Conservation (phyloP, 2,797 vertebrate species). For the Chromobotia macracanthus region DNA sequence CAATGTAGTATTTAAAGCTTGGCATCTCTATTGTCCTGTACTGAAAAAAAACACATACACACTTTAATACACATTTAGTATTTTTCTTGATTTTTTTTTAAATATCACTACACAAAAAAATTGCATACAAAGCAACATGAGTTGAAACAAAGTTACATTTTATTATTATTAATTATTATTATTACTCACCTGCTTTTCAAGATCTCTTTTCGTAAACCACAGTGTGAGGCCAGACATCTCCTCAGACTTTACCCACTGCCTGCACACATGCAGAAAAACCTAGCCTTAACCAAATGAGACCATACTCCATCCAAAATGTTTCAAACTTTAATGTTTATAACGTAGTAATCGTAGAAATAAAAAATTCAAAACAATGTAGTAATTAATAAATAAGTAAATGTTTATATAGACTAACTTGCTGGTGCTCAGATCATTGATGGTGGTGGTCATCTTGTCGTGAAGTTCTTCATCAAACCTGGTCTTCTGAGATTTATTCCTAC, state of each 20-base stretch:
- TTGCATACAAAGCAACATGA: background rate
- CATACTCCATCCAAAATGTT: background rate
- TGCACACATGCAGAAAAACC: slow-evolving; percentile 59
- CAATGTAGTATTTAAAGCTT: slow-evolving; percentile 87
- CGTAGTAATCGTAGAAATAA: too few species aligned
- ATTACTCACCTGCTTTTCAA: slow-evolving; percentile 89
- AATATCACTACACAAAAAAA: background rate
- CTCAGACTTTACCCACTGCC: slow-evolving; percentile 89
- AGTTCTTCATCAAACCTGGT: slow-evolving; percentile 91
- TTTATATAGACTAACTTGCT: slow-evolving; percentile 80
- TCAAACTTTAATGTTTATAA: too few species aligned
- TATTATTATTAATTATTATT: background rate
- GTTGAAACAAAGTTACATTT: slow-evolving; percentile 6
- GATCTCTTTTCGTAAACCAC: slow-evolving; percentile 87
- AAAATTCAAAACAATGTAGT: too few species aligned
- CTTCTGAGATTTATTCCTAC: slow-evolving; percentile 90
- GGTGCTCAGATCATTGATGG: slow-evolving; percentile 92
- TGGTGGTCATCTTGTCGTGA: slow-evolving; percentile 92
- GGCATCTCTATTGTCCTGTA: slow-evolving; percentile 89
- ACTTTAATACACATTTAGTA: background rate
- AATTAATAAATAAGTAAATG: too few species aligned
- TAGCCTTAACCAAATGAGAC: background rate
- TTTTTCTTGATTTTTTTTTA: background rate
- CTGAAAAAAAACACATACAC: slow-evolving; percentile 69
- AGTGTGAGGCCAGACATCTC: slow-evolving; percentile 83